A percentile compares a stretch with the other conserved stretches of the same genome.
phyloP scores from a whole-genome alignment of 2,113 vertebrate species.

The Pipra filicauda region DNA sequence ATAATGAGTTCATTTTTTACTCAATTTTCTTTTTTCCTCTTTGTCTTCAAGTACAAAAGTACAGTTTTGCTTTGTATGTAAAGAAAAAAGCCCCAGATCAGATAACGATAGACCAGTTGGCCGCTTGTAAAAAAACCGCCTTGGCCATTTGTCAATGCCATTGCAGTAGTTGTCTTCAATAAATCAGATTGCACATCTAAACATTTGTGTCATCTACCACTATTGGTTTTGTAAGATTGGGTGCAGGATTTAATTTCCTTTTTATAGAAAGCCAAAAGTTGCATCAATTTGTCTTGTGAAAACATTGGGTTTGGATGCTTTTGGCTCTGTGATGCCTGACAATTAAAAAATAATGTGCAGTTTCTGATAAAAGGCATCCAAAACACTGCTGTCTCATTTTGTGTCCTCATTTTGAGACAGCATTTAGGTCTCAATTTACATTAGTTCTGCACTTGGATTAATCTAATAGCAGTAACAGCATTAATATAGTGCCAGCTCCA shows the following conservation, averaged over 20 bases:
- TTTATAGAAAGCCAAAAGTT: background rate
- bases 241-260: background rate
- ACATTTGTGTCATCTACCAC: background rate
- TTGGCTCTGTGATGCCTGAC: background rate
- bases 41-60: background rate
- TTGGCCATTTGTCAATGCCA: background rate
- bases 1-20: background rate
- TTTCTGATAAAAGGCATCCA: background rate
- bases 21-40: background rate
- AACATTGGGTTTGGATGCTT: background rate
- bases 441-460: slow-evolving; percentile 42
- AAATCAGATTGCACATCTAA: background rate
- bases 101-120: background rate
- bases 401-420: slow-evolving; percentile 18
- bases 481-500: background rate
- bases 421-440: slow-evolving; percentile 32
- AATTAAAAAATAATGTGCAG: background rate
- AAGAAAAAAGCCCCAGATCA: background rate
- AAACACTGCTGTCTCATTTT: background rate
- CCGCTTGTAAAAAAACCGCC: background rate
- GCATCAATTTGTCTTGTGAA: background rate
- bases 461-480: background rate
- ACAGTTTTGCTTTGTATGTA: background rate
- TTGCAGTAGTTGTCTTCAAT: background rate
- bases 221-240: background rate